Conservation (phyloP, 2,888 invertebrate species). For the Copidosoma aretas region DNA sequence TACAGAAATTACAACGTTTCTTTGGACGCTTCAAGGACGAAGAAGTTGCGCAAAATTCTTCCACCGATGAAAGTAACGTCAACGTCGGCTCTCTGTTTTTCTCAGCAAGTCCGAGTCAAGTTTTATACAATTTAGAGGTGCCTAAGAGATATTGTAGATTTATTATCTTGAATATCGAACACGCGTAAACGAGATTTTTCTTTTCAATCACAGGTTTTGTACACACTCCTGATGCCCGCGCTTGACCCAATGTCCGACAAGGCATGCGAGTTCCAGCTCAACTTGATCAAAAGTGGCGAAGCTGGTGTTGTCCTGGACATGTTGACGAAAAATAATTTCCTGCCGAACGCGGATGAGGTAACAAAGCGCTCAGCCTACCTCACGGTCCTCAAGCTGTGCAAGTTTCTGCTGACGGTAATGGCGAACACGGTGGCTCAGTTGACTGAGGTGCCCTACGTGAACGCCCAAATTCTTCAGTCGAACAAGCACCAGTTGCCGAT, state of each 20-base stretch:
- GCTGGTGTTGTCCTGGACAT: conserved; percentile 77
- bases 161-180: too few relatives aligned
- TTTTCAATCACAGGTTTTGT: conserved; percentile 70
- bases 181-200: not conserved
- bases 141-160: conserved; percentile 25
- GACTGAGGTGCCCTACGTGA: conserved; percentile 65
- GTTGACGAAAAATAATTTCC: conserved; percentile 84
- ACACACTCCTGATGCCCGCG: conserved; percentile 92
- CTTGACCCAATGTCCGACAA: conserved; percentile 79
- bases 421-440: conserved; percentile 78
- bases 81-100: conserved; percentile 73
- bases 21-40: conserved; percentile 63
- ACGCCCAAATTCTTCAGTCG: conserved; percentile 52
- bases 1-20: conserved; percentile 67
- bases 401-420: conserved; percentile 85
- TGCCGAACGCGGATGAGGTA: conserved; percentile 79
- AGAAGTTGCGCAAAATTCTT: conserved; percentile 48
- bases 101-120: conserved; percentile 75
- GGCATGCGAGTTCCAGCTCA: conserved; percentile 74
- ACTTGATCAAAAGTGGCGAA: conserved; percentile 72
- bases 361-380: conserved; percentile 86
- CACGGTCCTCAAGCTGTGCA: conserved; percentile 86
- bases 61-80: conserved; percentile 54
- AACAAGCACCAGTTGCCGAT: conserved; percentile 62
- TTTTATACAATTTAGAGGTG: conserved; percentile 78